Percentiles rank a stretch among this genome's conserved stretches.
phyloP scores from a whole-genome alignment of 2,797 vertebrate genomes.

The Psittacula echo region DNA sequence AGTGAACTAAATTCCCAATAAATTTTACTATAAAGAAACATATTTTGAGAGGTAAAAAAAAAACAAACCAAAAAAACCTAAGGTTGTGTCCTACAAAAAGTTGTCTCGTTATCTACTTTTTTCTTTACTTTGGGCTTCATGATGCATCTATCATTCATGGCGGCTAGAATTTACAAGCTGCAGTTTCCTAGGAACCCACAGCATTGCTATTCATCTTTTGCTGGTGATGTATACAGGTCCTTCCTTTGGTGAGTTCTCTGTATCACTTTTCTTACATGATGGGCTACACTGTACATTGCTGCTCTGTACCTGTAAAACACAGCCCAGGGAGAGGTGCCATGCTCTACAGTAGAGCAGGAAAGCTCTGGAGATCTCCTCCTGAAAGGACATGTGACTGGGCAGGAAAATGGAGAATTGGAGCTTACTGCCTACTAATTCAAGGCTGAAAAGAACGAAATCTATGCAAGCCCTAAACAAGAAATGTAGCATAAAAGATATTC shows the following conservation, averaged over 20 bases:
- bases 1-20: background rate
- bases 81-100: background rate
- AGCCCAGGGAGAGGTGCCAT: background rate
- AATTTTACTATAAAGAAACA: background rate
- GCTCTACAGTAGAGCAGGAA: background rate
- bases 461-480: background rate
- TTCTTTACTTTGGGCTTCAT: background rate
- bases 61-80: background rate
- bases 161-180: background rate
- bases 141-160: background rate
- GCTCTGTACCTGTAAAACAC: background rate
- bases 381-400: accelerated
- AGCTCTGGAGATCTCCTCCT: background rate
- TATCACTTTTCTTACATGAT: background rate
- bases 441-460: background rate
- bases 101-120: background rate
- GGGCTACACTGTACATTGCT: accelerated
- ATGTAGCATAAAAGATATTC: background rate
- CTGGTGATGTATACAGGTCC: background rate
- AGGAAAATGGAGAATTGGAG: background rate
- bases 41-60: background rate
- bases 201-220: accelerated
- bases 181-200: background rate
- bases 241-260: background rate
- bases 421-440: background rate